Base-by-base conservation (phyloP, 2,888 invertebrate genomes). In the Myathropa florea region DNA sequence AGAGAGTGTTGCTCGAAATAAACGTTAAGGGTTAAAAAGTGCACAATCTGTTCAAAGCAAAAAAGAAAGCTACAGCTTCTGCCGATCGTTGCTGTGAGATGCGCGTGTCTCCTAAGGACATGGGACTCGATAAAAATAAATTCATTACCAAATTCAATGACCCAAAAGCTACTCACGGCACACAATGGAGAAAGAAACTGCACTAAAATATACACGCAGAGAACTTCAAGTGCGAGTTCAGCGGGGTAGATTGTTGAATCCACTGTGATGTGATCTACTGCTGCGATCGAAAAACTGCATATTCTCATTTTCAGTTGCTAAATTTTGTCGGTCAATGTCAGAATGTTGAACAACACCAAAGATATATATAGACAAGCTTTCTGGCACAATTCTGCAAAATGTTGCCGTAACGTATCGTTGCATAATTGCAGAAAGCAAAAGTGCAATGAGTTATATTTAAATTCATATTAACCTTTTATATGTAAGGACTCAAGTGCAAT, bases 101-200 rank as follows among this genome's bases (percentile, higher is more conserved):
- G 64, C 65, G 59, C 57, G 55, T 53, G 46, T 26, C 14, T 21
- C 60, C 26, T 60, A 72, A n/a, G 30, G 46, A 26, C 55, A 23
- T 57, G 14, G 2, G 6, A 24, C 18, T 65, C 33, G 79, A 57
- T 79, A 83, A 65, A 87, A 87, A 87, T 87, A 87, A 67, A 76
- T 87, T 83, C 83, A 86, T 86, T 86, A 83, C 78, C 83, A 83
- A 73, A 78, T 46, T 67, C 55, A 80, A 60, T 71, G 79, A 18
- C 46, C 18, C 9, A 46, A 46, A 46, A 46, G 33, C 30, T 63
- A 6, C 24, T 57, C 24, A 24, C 57, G 0, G 24, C 4, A 55
- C 9, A 70, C 60, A 57, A 63, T 70, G 55, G 55, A 6, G 30
- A 21, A 14, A n/a, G 21, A 36, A 46, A 30, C 3, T 10, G 1